These are phyloP conservation scores for Chlorocebus sabaeus DNA, from an alignment of 2,113 vertebrate genomes.

Conservation along the genomic window DNA sequence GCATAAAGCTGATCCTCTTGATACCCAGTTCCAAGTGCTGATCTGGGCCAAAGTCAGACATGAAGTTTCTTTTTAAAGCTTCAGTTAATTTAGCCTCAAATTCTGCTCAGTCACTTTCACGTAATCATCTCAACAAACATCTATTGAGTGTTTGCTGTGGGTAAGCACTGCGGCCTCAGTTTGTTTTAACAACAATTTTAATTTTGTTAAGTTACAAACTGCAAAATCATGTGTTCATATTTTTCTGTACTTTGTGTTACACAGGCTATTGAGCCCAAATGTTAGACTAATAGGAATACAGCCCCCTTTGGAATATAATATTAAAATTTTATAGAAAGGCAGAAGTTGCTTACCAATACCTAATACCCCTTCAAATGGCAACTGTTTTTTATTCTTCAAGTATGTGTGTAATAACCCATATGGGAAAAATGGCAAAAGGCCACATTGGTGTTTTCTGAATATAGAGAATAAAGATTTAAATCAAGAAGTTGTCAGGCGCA, in stretches of 20 bases:
- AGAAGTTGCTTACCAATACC: background rate
- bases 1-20: background rate
- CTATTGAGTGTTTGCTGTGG: background rate
- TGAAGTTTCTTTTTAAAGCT: slow-evolving; percentile 26
- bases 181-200: background rate
- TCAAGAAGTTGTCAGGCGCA: no score
- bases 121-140: background rate
- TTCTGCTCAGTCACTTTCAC: background rate
- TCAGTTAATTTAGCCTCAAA: background rate
- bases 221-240: background rate
- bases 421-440: background rate
- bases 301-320: background rate
- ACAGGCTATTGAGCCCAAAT: background rate
- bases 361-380: background rate
- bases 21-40: background rate
- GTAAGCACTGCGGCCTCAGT: background rate
- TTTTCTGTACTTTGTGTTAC: background rate
- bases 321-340: slow-evolving; percentile 16
- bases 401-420: background rate
- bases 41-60: background rate
- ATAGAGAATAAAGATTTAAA: background rate
- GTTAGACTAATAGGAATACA: background rate
- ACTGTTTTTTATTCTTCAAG: background rate
- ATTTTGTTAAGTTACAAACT: slow-evolving; percentile 14
- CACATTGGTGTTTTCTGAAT: background rate